These are phyloP conservation scores for Campoplex nolae DNA, from an alignment of 2,888 invertebrate species.

Conservation along the genomic window DNA sequence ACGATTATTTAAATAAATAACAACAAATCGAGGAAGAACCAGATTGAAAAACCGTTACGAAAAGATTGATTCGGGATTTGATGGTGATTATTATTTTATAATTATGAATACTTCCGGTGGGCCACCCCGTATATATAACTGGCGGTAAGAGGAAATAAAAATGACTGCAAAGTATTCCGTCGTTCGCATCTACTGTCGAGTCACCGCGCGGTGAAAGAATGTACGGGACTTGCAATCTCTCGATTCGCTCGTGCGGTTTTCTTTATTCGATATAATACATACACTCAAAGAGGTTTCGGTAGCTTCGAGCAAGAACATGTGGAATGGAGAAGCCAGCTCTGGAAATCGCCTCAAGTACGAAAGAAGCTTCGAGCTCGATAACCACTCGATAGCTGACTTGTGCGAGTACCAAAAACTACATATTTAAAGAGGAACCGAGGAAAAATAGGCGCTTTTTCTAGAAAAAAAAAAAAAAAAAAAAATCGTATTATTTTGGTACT, in stretches of 20 bases:
- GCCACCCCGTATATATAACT: neutral
- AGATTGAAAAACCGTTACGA: neutral
- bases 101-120: neutral
- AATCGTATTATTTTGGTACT: too few relatives aligned
- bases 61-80: neutral
- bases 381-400: slow-evolving; percentile 45
- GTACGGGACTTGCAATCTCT: slow-evolving; percentile 39
- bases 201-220: slow-evolving; percentile 34
- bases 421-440: neutral
- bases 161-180: slow-evolving; percentile 51
- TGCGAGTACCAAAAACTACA: slow-evolving; percentile 39
- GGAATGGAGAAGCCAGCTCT: neutral
- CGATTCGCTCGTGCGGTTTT: slow-evolving; percentile 46
- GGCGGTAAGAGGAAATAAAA: slow-evolving; percentile 49
- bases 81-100: neutral
- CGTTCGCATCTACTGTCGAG: slow-evolving; percentile 35
- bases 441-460: neutral
- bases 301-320: slow-evolving; percentile 10
- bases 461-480: neutral
- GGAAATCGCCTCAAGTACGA: slow-evolving; percentile 31
- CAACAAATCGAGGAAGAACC: neutral
- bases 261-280: slow-evolving; percentile 20
- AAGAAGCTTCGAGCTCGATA: slow-evolving; percentile 35
- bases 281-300: slow-evolving; percentile 45
- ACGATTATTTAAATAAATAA: neutral